Evolutionary conservation across 2,888 invertebrate genomes (phyloP).

Genomic region (Amphipoea oculea): DNA sequence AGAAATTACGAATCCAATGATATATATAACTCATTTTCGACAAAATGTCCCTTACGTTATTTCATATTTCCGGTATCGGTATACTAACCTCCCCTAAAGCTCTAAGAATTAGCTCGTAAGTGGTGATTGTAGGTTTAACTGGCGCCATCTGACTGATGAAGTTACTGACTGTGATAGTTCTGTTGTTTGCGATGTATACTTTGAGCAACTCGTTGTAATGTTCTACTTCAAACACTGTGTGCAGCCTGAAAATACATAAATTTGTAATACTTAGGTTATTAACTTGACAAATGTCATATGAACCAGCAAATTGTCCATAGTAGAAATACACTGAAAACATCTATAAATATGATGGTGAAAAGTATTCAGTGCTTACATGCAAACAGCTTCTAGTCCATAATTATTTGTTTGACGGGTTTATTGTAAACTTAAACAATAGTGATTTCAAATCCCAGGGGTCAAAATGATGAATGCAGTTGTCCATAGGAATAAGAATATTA

Average conservation of each 20-base stretch:
- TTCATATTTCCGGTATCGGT: too few relatives aligned
- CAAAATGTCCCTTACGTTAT: too few relatives aligned
- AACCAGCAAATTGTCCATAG: neutral
- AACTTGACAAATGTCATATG: neutral
- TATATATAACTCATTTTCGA: too few relatives aligned
- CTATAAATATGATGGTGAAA: neutral
- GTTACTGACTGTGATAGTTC: conserved; percentile 80
- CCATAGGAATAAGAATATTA: neutral
- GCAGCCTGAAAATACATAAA: conserved; percentile 74
- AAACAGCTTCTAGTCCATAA: neutral
- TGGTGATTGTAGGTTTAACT: conserved; percentile 85
- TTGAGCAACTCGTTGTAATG: conserved; percentile 90
- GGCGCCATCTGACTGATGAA: conserved; percentile 88
- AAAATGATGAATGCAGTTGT: neutral
- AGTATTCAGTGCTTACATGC: neutral
- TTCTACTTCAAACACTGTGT: conserved; percentile 83
- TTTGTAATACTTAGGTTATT: neutral
- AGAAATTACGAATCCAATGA: too few relatives aligned
- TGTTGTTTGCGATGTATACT: conserved; percentile 91
- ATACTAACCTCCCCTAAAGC: conserved; percentile 88
- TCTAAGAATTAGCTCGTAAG: conserved; percentile 90
- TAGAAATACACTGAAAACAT: neutral
- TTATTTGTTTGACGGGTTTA: neutral
- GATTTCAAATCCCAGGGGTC: neutral
- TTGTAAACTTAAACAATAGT: neutral